Conservation (phyloP, 2,797 vertebrate species). For the Rousettus madagascariensis region DNA sequence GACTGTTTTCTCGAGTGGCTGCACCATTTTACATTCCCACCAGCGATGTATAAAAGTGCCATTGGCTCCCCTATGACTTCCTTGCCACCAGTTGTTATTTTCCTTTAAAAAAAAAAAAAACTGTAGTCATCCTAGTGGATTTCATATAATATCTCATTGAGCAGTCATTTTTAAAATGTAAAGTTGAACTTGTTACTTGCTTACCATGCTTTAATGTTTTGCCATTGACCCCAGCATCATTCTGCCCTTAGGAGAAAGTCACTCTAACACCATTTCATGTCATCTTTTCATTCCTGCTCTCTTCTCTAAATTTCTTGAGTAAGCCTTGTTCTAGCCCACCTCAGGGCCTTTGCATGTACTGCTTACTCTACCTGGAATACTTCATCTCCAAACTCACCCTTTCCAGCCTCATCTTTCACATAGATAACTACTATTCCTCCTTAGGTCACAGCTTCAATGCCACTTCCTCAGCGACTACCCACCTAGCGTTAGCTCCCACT, state of each 20-base stretch:
- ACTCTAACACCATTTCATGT: not conserved
- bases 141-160: not conserved
- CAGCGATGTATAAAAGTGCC: not conserved
- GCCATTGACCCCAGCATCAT: not conserved
- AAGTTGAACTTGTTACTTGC: not conserved
- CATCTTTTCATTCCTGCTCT: not conserved
- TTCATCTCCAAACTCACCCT: not conserved
- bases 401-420: not conserved
- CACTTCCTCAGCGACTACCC: not conserved
- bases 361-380: not conserved
- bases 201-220: not conserved
- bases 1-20: not conserved
- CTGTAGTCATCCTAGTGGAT: not conserved
- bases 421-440: not conserved
- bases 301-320: not conserved
- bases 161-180: not conserved
- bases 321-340: not conserved
- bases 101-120: not conserved
- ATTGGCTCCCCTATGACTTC: not conserved
- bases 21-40: not conserved
- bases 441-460: not conserved
- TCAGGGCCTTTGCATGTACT: not conserved
- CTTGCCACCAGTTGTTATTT: not conserved
- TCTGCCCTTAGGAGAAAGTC: not conserved
- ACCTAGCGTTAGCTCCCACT: not conserved